Conservation (phyloP, 2,113 vertebrate species). For the Alaudala cheleensis region DNA sequence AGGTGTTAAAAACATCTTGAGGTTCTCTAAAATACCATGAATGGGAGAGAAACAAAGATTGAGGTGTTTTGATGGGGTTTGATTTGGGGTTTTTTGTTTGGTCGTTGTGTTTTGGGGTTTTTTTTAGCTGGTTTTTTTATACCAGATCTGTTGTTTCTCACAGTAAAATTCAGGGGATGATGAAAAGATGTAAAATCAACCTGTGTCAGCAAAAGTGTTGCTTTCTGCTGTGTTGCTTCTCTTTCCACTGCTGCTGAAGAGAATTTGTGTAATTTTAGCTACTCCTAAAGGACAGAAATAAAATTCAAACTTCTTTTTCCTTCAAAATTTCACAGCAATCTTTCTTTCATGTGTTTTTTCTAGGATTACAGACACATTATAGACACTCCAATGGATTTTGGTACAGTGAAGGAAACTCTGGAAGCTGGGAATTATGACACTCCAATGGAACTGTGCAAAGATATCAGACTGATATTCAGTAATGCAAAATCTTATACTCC, state of each 20-base stretch:
- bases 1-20: neutral
- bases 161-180: neutral
- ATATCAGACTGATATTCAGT: conserved; percentile 91
- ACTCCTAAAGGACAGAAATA: neutral
- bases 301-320: neutral
- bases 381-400: conserved; percentile 94
- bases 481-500: conserved; percentile 97
- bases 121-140: neutral
- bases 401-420: conserved; percentile 85
- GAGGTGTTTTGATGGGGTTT: neutral
- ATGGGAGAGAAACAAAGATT: neutral
- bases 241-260: neutral
- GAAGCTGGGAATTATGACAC: conserved; percentile 89
- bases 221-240: neutral
- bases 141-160: neutral
- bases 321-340: neutral
- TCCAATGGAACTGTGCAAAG: conserved; percentile 93
- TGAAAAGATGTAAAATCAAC: neutral
- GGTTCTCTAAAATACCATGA: neutral
- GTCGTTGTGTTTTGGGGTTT: fast-evolving
- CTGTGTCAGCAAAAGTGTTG: neutral
- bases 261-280: neutral
- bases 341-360: neutral
- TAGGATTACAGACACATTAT: conserved; percentile 94
- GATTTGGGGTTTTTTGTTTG: neutral